Percentiles rank a stretch among this genome's conserved stretches.
Evolutionary conservation across 2,797 vertebrate genomes (phyloP).

Genomic region (Chrosomus eos): DNA sequence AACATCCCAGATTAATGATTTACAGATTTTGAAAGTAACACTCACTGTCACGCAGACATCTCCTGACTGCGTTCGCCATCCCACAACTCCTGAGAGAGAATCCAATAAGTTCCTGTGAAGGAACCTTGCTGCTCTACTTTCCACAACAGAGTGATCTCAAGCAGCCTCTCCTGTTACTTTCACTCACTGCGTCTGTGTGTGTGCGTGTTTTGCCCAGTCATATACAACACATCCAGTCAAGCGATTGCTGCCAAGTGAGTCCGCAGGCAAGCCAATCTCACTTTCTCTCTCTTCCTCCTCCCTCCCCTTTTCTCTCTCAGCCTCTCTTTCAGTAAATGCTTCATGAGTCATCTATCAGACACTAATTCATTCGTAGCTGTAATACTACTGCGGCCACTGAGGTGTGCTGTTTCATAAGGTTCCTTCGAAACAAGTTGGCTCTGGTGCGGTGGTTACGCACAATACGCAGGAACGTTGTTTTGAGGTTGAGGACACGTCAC

Average conservation of each 20-base stretch:
- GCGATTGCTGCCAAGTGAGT: constrained; percentile 65
- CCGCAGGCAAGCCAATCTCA: constrained; percentile 56
- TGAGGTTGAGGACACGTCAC: constrained; percentile 14
- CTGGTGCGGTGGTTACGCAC: not conserved
- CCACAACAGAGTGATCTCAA: constrained; percentile 37
- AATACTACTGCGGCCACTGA: constrained; percentile 32
- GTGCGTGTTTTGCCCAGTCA: constrained; percentile 51
- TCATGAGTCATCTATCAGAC: constrained; percentile 38
- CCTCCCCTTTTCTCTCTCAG: not conserved
- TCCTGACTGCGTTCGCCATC: not conserved
- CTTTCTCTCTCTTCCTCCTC: constrained; percentile 25
- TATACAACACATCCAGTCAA: constrained; percentile 57
- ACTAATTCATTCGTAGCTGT: constrained; percentile 20
- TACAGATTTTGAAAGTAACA: constrained; percentile 5
- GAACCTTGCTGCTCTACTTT: constrained; percentile 18
- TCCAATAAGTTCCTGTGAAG: constrained; percentile 15
- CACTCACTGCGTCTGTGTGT: constrained; percentile 21
- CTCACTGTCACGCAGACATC: constrained; percentile 27
- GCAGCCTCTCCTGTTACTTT: constrained; percentile 27
- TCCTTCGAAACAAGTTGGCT: not conserved
- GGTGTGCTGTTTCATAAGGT: constrained; percentile 24
- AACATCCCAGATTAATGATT: constrained; percentile 1
- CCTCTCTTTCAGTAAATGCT: constrained; percentile 44
- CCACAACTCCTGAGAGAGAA: constrained; percentile 40
- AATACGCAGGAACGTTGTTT: constrained; percentile 11